These are phyloP conservation scores for Enteromius unitaeniatus DNA, from an alignment of 2,797 vertebrate genomes.

Conservation along the genomic window DNA sequence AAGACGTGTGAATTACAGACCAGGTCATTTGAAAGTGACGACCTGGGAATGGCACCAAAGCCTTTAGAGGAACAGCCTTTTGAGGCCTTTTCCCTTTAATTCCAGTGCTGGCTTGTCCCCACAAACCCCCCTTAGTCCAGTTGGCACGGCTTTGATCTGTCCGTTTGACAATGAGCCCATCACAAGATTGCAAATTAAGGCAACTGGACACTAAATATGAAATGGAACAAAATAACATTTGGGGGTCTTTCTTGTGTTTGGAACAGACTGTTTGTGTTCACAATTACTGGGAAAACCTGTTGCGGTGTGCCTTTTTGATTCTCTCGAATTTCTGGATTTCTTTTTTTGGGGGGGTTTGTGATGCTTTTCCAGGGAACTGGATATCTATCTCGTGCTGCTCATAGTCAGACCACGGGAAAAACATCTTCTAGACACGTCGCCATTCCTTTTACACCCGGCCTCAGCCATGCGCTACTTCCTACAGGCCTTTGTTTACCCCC, in stretches of 20 bases:
- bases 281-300: conserved; percentile 27
- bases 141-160: conserved; percentile 72
- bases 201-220: conserved; percentile 63
- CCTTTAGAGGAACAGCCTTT: conserved; percentile 66
- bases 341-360: not conserved
- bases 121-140: conserved; percentile 65
- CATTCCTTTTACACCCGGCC: conserved; percentile 76
- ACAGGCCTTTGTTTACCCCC: conserved; percentile 79
- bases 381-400: conserved; percentile 32
- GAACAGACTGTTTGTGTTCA: conserved; percentile 33
- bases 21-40: conserved; percentile 66
- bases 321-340: not conserved
- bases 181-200: conserved; percentile 74
- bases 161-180: conserved; percentile 70
- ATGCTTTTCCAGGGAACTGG: not conserved
- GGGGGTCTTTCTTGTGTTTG: conserved; percentile 59
- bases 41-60: conserved; percentile 64
- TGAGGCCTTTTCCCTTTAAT: conserved; percentile 59
- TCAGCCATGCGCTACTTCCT: conserved; percentile 82
- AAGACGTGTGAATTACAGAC: conserved; percentile 50
- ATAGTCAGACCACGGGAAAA: conserved; percentile 58
- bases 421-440: conserved; percentile 70
- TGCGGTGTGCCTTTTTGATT: conserved; percentile 25
- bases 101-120: conserved; percentile 54
- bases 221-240: conserved; percentile 58